These are phyloP conservation scores for Riptortus pedestris DNA, from an alignment of 1,140 invertebrate genomes.

Conservation along the genomic window DNA sequence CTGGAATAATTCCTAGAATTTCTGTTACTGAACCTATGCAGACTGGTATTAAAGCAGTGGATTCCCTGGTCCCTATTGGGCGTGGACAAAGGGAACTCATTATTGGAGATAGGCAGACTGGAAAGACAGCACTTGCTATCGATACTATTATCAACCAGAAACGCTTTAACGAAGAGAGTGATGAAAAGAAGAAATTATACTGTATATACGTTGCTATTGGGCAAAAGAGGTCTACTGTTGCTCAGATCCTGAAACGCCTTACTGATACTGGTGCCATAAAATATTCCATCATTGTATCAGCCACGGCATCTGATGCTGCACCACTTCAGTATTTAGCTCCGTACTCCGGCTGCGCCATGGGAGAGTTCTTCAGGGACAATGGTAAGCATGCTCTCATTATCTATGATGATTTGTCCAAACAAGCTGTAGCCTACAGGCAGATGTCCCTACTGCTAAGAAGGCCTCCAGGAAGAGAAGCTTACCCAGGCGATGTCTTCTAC, in stretches of 20 bases:
- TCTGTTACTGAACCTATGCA: slow-evolving; percentile 99
- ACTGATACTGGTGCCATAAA: slow-evolving; percentile 89
- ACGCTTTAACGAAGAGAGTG: slow-evolving; percentile 86
- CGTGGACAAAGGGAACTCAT: slow-evolving; percentile 99
- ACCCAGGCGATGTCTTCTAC: slow-evolving; percentile 99
- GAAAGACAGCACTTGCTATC: slow-evolving; percentile 98
- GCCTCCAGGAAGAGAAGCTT: slow-evolving; percentile 99
- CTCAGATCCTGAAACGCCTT: slow-evolving; percentile 95
- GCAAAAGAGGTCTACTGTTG: slow-evolving; percentile 98
- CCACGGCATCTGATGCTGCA: slow-evolving; percentile 98
- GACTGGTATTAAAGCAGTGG: slow-evolving; percentile 97
- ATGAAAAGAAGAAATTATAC: slow-evolving; percentile 98
- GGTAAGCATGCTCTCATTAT: slow-evolving; percentile 99
- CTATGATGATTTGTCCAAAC: slow-evolving; percentile 99
- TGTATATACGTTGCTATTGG: slow-evolving; percentile 99
- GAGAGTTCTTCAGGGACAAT: slow-evolving; percentile 98
- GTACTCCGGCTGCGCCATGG: slow-evolving; percentile 99
- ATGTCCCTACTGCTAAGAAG: slow-evolving; percentile 98
- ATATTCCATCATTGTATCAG: slow-evolving; percentile 96
- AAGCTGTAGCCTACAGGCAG: slow-evolving; percentile 99
- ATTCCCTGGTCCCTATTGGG: slow-evolving; percentile 96
- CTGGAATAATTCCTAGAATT: slow-evolving; percentile 97
- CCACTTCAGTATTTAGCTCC: slow-evolving; percentile 98
- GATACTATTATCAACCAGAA: slow-evolving; percentile 99
- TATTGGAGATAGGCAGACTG: slow-evolving; percentile 99